These are phyloP conservation scores for Tupaia chinensis DNA, from an alignment of 2,113 vertebrate species.

Conservation along the genomic window DNA sequence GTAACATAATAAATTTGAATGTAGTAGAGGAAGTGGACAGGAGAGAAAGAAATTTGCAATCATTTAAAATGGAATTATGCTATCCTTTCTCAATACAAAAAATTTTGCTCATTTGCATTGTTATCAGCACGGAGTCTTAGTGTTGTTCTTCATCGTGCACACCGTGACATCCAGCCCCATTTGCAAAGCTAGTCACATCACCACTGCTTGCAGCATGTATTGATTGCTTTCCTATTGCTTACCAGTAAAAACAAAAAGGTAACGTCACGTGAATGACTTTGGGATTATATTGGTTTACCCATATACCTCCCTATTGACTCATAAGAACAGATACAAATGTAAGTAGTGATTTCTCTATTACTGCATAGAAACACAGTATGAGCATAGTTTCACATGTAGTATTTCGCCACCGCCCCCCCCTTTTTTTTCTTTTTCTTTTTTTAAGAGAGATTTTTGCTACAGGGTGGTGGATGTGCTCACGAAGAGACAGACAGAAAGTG, in stretches of 20 bases:
- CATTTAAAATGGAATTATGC: constrained; percentile 27
- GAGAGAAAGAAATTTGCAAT: constrained; percentile 26
- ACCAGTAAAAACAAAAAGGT: constrained; percentile 6
- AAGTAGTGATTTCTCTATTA: background rate
- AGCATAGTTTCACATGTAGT: background rate
- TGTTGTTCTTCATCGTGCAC: background rate
- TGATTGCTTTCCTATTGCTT: constrained; percentile 25
- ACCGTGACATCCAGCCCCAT: background rate
- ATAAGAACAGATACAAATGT: background rate
- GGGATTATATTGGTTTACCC: background rate
- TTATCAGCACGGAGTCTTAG: background rate
- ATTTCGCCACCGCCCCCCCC: background rate
- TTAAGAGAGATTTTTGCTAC: no score
- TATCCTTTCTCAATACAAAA: background rate
- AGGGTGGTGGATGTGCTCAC: no score
- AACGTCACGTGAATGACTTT: background rate
- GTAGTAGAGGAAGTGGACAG: background rate
- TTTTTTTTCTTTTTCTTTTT: no score
- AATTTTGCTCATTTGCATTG: background rate
- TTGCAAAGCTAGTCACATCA: background rate
- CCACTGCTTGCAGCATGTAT: background rate
- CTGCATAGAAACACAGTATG: background rate
- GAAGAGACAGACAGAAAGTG: no score
- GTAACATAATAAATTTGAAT: background rate
- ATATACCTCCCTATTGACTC: background rate